A percentile compares a stretch with the other conserved stretches of the same genome.
phyloP scores from a whole-genome alignment of 2,797 vertebrate genomes.

The Tenualosa ilisha region DNA sequence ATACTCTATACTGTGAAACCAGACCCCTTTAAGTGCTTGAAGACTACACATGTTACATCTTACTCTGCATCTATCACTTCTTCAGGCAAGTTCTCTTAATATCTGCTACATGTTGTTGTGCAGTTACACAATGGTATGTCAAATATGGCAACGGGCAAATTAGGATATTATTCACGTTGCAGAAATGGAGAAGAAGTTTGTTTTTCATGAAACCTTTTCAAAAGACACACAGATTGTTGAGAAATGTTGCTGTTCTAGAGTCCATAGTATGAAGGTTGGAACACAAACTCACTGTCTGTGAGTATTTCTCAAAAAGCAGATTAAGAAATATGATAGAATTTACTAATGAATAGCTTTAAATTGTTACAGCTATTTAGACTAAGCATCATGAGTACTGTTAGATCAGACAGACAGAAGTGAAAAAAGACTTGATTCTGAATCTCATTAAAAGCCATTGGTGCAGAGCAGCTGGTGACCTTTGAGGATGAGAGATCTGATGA shows the following conservation, averaged over 20 bases:
- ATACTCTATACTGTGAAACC: too few species aligned
- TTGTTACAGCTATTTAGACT: neutral
- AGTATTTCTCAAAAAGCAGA: neutral
- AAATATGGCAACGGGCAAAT: neutral
- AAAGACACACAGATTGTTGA: neutral
- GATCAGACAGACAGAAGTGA: neutral
- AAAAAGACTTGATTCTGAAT: constrained; percentile 54
- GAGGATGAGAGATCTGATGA: constrained; percentile 40
- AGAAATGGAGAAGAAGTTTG: neutral
- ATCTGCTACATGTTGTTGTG: too few species aligned
- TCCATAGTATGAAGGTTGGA: neutral
- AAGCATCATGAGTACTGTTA: neutral
- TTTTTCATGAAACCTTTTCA: too few species aligned
- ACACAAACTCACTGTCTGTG: neutral
- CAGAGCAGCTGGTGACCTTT: constrained; percentile 48
- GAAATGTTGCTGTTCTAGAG: neutral
- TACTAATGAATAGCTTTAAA: neutral
- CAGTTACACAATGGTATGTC: neutral
- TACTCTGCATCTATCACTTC: too few species aligned
- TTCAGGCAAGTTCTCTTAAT: too few species aligned
- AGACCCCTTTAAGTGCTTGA: too few species aligned
- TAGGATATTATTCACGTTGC: neutral
- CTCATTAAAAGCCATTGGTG: constrained; percentile 62
- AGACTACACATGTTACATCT: too few species aligned
- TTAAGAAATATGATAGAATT: neutral